phyloP scores from a whole-genome alignment of 1,140 invertebrate genomes.

The Adoxophyes honmai region DNA sequence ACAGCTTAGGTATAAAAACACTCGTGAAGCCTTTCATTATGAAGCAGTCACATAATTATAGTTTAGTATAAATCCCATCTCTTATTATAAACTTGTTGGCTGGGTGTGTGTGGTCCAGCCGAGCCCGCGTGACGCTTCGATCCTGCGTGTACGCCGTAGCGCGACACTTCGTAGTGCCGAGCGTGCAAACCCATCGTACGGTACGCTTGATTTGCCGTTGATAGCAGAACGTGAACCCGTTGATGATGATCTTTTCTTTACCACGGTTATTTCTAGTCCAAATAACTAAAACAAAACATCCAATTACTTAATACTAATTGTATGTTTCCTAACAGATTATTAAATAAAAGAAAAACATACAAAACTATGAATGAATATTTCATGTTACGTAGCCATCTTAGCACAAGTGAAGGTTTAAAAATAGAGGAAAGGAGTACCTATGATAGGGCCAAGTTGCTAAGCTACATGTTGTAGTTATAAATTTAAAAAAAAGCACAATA shows the following conservation, averaged over 20 bases:
- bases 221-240: slow-evolving; percentile 42
- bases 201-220: slow-evolving; percentile 19
- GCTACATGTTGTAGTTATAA: too few species aligned
- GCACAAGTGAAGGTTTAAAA: too few species aligned
- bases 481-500: too few species aligned
- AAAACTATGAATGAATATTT: too few species aligned
- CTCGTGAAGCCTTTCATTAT: too few species aligned
- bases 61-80: background rate
- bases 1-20: too few species aligned
- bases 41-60: background rate
- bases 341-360: too few species aligned
- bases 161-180: background rate
- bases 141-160: background rate
- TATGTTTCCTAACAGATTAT: too few species aligned
- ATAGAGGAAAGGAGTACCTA: too few species aligned
- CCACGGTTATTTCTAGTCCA: slow-evolving; percentile 31
- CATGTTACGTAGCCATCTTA: too few species aligned
- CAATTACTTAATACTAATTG: too few species aligned
- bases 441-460: too few species aligned
- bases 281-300: slow-evolving; percentile 21
- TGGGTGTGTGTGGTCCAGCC: slow-evolving; percentile 13
- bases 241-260: slow-evolving; percentile 30
- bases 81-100: slow-evolving; percentile 1
- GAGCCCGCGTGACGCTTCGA: background rate
- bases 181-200: slow-evolving; percentile 16